phyloP scores from a whole-genome alignment of 2,113 vertebrate genomes.

The Boulengeromyrus knoepffleri region DNA sequence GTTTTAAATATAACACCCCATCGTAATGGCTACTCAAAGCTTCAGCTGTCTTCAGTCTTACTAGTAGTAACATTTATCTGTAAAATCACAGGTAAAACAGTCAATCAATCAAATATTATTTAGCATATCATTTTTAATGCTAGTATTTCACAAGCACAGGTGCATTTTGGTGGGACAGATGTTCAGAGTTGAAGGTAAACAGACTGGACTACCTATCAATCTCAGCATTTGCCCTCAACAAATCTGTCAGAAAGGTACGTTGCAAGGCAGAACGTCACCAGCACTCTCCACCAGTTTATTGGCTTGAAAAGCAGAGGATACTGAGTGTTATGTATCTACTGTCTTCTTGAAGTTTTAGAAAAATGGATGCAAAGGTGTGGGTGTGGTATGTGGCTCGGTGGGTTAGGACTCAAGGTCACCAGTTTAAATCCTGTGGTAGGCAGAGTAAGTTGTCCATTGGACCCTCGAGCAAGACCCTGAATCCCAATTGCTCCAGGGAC shows the following conservation, averaged over 20 bases:
- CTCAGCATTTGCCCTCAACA: not conserved
- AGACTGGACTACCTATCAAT: not conserved
- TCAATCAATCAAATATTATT: not conserved
- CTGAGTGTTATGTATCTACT: not conserved
- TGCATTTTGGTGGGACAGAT: not conserved
- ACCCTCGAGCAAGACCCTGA: too few species aligned
- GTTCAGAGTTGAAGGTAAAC: not conserved
- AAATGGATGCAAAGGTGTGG: not conserved
- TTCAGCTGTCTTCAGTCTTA: not conserved
- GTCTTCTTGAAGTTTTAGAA: not conserved
- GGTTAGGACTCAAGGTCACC: not conserved
- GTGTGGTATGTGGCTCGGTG: not conserved
- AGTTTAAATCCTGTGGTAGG: not conserved
- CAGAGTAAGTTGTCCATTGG: not conserved
- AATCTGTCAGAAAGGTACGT: not conserved
- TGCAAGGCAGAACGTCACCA: not conserved
- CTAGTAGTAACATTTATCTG: not conserved
- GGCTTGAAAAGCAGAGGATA: not conserved
- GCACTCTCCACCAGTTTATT: not conserved
- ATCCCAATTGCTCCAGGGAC: too few species aligned
- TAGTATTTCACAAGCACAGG: not conserved
- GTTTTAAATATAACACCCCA: not conserved
- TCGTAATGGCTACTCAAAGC: not conserved
- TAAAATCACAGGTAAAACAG: not conserved
- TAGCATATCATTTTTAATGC: not conserved